A percentile compares a stretch with the other conserved stretches of the same genome.
phyloP scores from a whole-genome alignment of 2,888 invertebrate genomes.

The Cepaea hortensis region DNA sequence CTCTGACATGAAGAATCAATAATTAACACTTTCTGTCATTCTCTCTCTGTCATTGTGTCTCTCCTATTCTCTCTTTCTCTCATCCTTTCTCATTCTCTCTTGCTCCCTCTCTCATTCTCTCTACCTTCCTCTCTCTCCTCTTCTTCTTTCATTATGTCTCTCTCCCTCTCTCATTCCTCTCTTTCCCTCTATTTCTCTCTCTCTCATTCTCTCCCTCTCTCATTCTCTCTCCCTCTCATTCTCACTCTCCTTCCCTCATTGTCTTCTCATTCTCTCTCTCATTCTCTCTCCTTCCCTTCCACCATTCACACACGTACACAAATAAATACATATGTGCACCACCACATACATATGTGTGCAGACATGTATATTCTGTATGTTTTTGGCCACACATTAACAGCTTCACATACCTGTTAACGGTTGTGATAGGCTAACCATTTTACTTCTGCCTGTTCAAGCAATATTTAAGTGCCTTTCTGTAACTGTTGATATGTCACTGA shows the following conservation, averaged over 20 bases:
- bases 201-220: not conserved
- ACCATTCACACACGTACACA: not conserved
- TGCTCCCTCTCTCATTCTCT: not conserved
- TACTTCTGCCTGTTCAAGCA: too few species aligned
- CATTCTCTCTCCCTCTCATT: not conserved
- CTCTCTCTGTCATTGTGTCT: not conserved
- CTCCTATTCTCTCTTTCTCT: not conserved
- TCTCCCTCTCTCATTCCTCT: conserved; percentile 35
- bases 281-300: not conserved
- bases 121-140: not conserved
- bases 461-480: too few species aligned
- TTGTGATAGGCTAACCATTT: too few species aligned
- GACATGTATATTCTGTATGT: too few species aligned
- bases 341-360: not conserved
- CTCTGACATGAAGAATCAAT: too few species aligned
- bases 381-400: too few species aligned
- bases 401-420: too few species aligned
- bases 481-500: too few species aligned
- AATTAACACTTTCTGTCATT: too few species aligned
- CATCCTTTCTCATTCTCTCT: conserved; percentile 26
- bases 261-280: not conserved
- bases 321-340: not conserved
- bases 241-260: not conserved
- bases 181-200: not conserved
- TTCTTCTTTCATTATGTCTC: conserved; percentile 10